Evolutionary conservation across 37 sponge, comb jelly and placozoan genomes (phyloP).

Genomic region (Ianthella basta): DNA sequence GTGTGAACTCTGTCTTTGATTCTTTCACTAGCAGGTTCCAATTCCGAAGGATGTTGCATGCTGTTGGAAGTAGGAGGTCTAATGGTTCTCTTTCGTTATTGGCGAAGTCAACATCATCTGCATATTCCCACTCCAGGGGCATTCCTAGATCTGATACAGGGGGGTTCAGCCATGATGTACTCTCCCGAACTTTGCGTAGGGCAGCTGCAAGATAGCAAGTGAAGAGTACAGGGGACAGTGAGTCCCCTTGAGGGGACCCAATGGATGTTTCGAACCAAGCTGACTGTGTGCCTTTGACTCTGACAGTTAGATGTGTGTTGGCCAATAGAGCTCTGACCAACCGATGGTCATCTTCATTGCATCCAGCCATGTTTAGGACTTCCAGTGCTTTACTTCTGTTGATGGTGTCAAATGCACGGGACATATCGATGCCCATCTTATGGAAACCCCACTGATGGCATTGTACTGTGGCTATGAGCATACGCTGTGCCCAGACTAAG

Average conservation of each 20-base stretch:
- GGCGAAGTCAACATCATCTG: slow-evolving; percentile 44
- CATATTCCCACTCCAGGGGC: slow-evolving; percentile 44
- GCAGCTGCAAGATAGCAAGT: slow-evolving; percentile 42
- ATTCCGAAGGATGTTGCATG: slow-evolving; percentile 2
- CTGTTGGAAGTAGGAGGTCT: neutral
- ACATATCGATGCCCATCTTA: slow-evolving; percentile 54
- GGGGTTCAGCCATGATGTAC: slow-evolving; percentile 16
- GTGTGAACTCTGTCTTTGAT: slow-evolving; percentile 30
- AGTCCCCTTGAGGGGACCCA: slow-evolving; percentile 42
- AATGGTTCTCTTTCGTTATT: slow-evolving; percentile 9
- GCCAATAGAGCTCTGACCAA: neutral
- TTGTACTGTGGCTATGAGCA: slow-evolving; percentile 30
- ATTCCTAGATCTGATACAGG: slow-evolving; percentile 13
- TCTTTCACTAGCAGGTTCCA: slow-evolving; percentile 33
- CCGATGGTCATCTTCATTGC: slow-evolving; percentile 28
- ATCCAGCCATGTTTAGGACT: slow-evolving; percentile 26
- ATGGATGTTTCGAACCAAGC: slow-evolving; percentile 9
- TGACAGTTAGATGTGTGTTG: slow-evolving; percentile 5
- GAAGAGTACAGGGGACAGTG: slow-evolving; percentile 29
- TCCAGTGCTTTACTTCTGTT: slow-evolving; percentile 18
- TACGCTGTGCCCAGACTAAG: slow-evolving; percentile 36
- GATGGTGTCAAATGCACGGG: slow-evolving; percentile 48
- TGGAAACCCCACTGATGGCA: slow-evolving; percentile 33
- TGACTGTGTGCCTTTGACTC: neutral
- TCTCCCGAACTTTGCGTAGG: slow-evolving; percentile 3